phyloP scores from a whole-genome alignment of 2,888 invertebrate genomes.

The Amphipoea oculea region DNA sequence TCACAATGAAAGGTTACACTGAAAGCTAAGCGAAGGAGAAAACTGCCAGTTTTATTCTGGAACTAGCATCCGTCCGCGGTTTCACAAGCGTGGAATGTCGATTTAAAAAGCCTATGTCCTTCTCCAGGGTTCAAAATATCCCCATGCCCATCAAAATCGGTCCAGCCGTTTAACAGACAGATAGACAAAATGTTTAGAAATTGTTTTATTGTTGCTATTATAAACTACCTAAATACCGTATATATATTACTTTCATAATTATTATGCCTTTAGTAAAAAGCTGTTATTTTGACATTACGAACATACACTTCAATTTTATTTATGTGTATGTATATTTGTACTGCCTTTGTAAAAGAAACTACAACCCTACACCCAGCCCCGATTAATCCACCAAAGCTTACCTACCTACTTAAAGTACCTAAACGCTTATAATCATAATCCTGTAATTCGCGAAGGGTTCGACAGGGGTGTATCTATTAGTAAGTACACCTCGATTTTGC shows the following conservation, averaged over 20 bases:
- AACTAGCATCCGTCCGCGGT: not conserved
- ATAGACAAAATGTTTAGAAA: no score
- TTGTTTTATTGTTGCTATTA: no score
- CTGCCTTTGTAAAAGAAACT: not conserved
- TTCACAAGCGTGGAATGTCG: not conserved
- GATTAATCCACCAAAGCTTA: not conserved
- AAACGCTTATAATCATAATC: not conserved
- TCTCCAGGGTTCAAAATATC: no score
- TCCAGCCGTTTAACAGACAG: not conserved
- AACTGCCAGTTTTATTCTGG: not conserved
- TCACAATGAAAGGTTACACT: constrained; percentile 24
- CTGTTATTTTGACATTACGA: no score
- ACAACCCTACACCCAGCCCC: not conserved
- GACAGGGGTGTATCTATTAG: not conserved
- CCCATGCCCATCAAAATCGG: no score
- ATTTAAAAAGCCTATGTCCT: not conserved
- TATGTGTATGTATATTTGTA: no score
- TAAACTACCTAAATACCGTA: no score
- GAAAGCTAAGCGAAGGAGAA: constrained; percentile 26
- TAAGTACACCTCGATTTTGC: not conserved
- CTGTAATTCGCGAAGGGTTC: not conserved
- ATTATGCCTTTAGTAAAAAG: no score
- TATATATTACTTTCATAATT: no score
- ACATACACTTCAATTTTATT: no score
- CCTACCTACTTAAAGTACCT: no score